phyloP scores from a whole-genome alignment of 2,888 invertebrate species.

The Asteroscopus sphinx region DNA sequence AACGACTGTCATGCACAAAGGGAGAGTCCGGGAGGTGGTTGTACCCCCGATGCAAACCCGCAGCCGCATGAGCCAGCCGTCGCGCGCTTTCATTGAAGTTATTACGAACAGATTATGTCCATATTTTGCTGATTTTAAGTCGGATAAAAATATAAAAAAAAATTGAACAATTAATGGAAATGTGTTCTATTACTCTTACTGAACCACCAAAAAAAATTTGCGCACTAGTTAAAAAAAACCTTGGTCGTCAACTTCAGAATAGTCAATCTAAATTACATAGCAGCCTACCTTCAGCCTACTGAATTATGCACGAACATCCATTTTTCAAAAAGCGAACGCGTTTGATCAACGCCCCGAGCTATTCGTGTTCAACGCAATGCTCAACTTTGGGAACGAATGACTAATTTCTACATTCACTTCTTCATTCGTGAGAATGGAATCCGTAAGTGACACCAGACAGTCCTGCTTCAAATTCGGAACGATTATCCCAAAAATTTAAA shows the following conservation, averaged over 20 bases:
- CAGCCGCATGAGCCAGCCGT: too few species aligned
- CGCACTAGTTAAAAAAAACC: conserved; percentile 33
- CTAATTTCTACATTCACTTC: conserved; percentile 55
- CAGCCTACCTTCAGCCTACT: conserved; percentile 41
- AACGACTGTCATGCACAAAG: too few species aligned
- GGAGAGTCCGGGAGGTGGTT: too few species aligned
- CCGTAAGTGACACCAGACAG: conserved; percentile 67
- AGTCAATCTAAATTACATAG: conserved; percentile 49
- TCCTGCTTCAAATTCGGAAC: conserved; percentile 49
- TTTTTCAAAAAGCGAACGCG: conserved; percentile 49
- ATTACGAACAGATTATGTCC: too few species aligned
- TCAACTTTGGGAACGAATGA: conserved; percentile 50
- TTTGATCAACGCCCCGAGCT: conserved; percentile 50
- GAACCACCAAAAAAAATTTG: too few species aligned
- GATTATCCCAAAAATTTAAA: conserved; percentile 56
- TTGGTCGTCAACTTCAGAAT: conserved; percentile 22
- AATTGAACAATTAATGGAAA: too few species aligned
- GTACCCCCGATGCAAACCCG: too few species aligned
- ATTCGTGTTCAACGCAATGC: conserved; percentile 51
- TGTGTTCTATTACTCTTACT: too few species aligned
- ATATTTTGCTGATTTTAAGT: too few species aligned
- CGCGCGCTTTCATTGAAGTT: too few species aligned
- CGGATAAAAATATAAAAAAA: too few species aligned
- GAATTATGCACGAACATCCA: conserved; percentile 51
- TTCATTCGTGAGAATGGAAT: conserved; percentile 73